Conservation (phyloP, 2,888 invertebrate species). For the Strigamia maritima region DNA sequence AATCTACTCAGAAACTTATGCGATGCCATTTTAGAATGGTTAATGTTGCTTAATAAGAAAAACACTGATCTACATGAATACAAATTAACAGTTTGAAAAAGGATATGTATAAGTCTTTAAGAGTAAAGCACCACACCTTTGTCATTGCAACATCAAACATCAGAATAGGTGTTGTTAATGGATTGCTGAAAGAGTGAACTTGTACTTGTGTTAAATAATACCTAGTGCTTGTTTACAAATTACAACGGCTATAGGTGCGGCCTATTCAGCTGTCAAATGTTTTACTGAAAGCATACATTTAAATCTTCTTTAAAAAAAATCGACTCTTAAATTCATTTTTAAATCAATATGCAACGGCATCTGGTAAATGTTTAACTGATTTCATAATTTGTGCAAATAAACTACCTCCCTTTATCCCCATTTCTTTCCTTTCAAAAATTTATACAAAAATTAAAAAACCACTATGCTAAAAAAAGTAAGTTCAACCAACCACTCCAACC, state of each 20-base stretch:
- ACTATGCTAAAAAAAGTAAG: background rate
- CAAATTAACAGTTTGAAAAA: too few species aligned
- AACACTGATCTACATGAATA: too few species aligned
- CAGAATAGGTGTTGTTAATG: background rate
- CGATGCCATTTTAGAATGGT: too few species aligned
- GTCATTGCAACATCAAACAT: constrained; percentile 2
- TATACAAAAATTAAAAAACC: too few species aligned
- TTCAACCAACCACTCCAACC: background rate
- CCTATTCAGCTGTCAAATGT: constrained; percentile 17
- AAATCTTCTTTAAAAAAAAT: background rate
- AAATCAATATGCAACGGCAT: background rate
- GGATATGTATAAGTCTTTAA: too few species aligned
- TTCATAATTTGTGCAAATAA: background rate
- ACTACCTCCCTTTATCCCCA: background rate
- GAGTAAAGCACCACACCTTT: background rate
- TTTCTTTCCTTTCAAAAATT: background rate
- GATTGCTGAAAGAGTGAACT: background rate
- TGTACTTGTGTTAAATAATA: background rate
- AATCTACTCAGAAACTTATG: too few species aligned
- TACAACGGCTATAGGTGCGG: background rate
- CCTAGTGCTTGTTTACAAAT: constrained; percentile 18
- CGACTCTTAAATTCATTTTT: background rate
- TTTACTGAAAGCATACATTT: constrained; percentile 25
- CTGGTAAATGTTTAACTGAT: background rate
- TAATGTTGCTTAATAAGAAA: too few species aligned